phyloP scores from a whole-genome alignment of 2,888 invertebrate species.

The Drosophila barbarae region DNA sequence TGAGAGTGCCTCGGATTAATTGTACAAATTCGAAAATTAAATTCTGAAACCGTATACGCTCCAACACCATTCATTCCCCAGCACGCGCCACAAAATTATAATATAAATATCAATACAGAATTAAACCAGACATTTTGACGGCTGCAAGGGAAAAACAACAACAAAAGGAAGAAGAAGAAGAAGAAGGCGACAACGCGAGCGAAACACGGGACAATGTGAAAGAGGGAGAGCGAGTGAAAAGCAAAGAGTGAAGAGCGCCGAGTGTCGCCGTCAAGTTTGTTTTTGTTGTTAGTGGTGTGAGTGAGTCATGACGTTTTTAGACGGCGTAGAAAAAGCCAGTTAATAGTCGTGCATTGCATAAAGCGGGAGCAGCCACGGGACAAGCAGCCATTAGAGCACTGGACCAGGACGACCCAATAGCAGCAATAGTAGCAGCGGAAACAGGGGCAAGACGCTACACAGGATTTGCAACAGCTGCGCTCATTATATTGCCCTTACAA shows the following conservation, averaged over 20 bases:
- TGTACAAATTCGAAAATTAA: background rate
- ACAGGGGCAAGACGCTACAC: slow-evolving; percentile 5
- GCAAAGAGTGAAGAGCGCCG: slow-evolving; percentile 18
- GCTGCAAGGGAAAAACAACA: slow-evolving; percentile 1
- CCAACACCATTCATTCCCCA: background rate
- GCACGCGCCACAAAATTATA: background rate
- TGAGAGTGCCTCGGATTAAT: slow-evolving; percentile 10
- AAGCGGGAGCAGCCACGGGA: slow-evolving; percentile 32
- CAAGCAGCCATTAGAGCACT: background rate
- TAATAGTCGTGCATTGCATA: slow-evolving; percentile 61
- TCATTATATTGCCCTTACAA: slow-evolving; percentile 16
- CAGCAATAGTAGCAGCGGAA: background rate
- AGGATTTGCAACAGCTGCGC: slow-evolving; percentile 44
- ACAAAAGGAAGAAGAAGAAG: slow-evolving; percentile 4
- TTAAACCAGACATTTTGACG: background rate
- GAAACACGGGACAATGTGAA: slow-evolving; percentile 8
- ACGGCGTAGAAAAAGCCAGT: slow-evolving; percentile 56
- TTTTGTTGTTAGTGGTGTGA: slow-evolving; percentile 68
- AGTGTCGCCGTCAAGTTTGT: slow-evolving; percentile 29
- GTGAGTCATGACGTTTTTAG: slow-evolving; percentile 69
- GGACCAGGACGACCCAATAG: slow-evolving; percentile 2
- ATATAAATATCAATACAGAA: background rate
- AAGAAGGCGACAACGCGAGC: slow-evolving; percentile 5
- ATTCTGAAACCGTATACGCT: background rate
- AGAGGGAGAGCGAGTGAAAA: background rate